These are phyloP conservation scores for Podiceps cristatus DNA, from an alignment of 2,113 vertebrate species.

Conservation along the genomic window DNA sequence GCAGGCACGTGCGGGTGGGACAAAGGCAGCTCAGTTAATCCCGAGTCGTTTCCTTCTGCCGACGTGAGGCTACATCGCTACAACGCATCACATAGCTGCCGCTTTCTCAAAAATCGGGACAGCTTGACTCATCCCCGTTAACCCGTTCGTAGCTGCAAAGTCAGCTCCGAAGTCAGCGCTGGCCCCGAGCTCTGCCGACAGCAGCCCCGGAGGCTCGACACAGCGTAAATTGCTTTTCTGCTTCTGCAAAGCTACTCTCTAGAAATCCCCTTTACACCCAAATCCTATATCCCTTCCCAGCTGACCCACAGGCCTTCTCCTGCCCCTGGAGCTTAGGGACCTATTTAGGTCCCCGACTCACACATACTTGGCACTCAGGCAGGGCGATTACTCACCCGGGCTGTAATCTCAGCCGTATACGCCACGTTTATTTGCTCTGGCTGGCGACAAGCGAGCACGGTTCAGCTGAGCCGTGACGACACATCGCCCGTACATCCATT, in stretches of 20 bases:
- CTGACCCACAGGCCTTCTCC: background rate
- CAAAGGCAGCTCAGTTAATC: background rate
- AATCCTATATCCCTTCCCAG: background rate
- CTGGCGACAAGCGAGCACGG: background rate
- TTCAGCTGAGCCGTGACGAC: background rate
- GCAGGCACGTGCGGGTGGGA: accelerated
- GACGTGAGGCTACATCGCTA: background rate
- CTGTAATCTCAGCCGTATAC: background rate
- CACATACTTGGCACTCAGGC: background rate
- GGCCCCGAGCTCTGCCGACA: background rate
- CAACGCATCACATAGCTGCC: accelerated
- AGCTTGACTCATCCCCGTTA: background rate
- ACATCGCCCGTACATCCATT: accelerated
- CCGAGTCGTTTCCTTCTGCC: accelerated
- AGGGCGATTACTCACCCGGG: background rate
- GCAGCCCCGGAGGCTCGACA: background rate
- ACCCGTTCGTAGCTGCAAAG: background rate
- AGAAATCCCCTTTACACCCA: background rate
- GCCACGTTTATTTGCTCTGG: background rate
- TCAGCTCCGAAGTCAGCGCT: background rate
- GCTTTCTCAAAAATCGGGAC: background rate
- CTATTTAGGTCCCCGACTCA: background rate
- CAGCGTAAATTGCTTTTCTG: background rate
- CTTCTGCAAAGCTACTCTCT: background rate
- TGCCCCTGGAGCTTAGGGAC: background rate